phyloP scores from a whole-genome alignment of 2,888 invertebrate species.

The Capitulum mitella region DNA sequence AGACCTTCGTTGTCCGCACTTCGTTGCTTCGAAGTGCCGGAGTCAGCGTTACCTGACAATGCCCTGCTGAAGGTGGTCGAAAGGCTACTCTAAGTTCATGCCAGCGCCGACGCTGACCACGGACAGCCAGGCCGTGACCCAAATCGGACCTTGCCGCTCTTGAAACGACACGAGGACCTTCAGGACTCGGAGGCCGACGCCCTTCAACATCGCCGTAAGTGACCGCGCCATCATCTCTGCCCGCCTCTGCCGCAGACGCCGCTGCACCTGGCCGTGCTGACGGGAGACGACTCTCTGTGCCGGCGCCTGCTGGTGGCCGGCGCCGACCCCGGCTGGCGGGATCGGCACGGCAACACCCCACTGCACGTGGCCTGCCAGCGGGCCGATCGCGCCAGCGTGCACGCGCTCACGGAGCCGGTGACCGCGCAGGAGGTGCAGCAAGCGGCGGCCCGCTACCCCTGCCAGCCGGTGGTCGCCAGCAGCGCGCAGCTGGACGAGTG shows the following conservation, averaged over 20 bases:
- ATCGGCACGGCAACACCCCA: slow-evolving; percentile 73
- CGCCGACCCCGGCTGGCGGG: slow-evolving; percentile 57
- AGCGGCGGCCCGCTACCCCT: slow-evolving; percentile 40
- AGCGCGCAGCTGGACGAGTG: slow-evolving; percentile 39
- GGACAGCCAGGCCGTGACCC: too few species aligned
- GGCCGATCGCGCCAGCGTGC: slow-evolving; percentile 62
- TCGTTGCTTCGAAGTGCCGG: too few species aligned
- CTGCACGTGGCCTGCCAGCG: slow-evolving; percentile 71
- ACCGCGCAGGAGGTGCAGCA: slow-evolving; percentile 46
- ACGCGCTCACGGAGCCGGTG: slow-evolving; percentile 59
- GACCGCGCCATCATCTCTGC: too few species aligned
- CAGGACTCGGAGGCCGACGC: too few species aligned
- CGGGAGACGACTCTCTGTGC: slow-evolving; percentile 63
- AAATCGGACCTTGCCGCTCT: too few species aligned
- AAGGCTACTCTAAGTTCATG: too few species aligned
- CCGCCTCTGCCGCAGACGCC: slow-evolving; percentile 52
- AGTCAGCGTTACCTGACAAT: too few species aligned
- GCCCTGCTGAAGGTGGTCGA: too few species aligned
- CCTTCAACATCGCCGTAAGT: too few species aligned
- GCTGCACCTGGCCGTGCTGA: slow-evolving; percentile 76
- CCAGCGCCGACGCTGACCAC: too few species aligned
- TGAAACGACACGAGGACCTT: too few species aligned
- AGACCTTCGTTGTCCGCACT: too few species aligned
- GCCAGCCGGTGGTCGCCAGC: slow-evolving; percentile 45
- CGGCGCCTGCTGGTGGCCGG: slow-evolving; percentile 73